Conservation (phyloP, 2,888 invertebrate species). For the Drosophila anomelani region DNA sequence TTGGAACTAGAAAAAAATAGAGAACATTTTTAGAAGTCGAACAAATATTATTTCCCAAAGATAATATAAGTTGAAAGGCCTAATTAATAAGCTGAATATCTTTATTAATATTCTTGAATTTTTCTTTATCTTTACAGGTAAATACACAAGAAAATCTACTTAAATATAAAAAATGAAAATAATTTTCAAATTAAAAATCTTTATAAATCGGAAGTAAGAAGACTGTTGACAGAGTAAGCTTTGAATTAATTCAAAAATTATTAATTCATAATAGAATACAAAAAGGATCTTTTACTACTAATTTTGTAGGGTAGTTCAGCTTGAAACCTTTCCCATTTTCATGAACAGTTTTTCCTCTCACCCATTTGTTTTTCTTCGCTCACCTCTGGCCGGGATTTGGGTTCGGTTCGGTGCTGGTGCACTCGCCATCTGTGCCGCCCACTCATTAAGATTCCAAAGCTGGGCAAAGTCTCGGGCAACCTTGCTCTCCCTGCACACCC, state of each 20-base stretch:
- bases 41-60: background rate
- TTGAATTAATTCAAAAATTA: background rate
- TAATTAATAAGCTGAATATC: no score
- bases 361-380: background rate
- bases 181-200: background rate
- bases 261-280: background rate
- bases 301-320: background rate
- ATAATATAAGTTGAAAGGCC: background rate
- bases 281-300: no score
- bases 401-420: slow-evolving; percentile 18
- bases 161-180: background rate
- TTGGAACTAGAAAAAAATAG: no score
- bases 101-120: background rate
- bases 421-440: slow-evolving; percentile 36
- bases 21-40: background rate
- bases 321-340: background rate
- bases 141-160: background rate
- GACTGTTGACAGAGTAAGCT: background rate
- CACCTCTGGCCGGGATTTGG: slow-evolving; percentile 21
- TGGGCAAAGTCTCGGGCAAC: slow-evolving; percentile 23
- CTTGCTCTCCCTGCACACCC: slow-evolving; percentile 8
- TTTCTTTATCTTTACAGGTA: slow-evolving; percentile 21
- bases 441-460: slow-evolving; percentile 44
- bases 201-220: background rate
- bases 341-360: background rate